Percentiles rank a stretch among this genome's conserved stretches.
Evolutionary conservation across 2,797 vertebrate genomes (phyloP).

Genomic region (Yasuhikotakia modesta): DNA sequence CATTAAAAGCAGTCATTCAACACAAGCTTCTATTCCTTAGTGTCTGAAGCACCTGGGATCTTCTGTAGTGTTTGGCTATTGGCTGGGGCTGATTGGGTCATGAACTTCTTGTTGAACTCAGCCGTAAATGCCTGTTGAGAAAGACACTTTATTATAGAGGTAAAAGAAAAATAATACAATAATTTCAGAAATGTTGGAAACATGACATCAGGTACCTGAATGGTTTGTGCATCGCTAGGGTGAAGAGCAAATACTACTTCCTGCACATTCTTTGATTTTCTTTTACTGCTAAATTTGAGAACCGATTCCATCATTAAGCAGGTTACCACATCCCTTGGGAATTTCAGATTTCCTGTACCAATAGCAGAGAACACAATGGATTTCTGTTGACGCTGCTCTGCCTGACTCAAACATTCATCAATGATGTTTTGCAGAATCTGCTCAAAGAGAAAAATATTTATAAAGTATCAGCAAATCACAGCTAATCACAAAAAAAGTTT

Average conservation of each 20-base stretch:
- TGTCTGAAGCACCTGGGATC: conserved; percentile 56
- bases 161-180: neutral
- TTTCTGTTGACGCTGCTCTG: conserved; percentile 70
- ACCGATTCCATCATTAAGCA: conserved; percentile 78
- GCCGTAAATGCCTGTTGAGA: conserved; percentile 68
- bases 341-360: conserved; percentile 85
- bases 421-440: conserved; percentile 76
- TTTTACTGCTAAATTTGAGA: conserved; percentile 75
- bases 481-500: neutral
- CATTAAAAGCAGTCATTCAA: neutral
- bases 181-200: neutral
- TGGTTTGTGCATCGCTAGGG: conserved; percentile 71
- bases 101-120: conserved; percentile 69
- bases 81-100: conserved; percentile 21
- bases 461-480: neutral
- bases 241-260: conserved; percentile 80
- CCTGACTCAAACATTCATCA: conserved; percentile 73
- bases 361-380: conserved; percentile 88
- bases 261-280: conserved; percentile 68
- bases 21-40: neutral
- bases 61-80: conserved; percentile 39
- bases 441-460: conserved; percentile 1
- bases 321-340: conserved; percentile 78
- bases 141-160: neutral
- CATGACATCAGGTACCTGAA: conserved; percentile 75